Base-by-base conservation (phyloP, 2,888 invertebrate species). In the Eupsilia transversa region DNA sequence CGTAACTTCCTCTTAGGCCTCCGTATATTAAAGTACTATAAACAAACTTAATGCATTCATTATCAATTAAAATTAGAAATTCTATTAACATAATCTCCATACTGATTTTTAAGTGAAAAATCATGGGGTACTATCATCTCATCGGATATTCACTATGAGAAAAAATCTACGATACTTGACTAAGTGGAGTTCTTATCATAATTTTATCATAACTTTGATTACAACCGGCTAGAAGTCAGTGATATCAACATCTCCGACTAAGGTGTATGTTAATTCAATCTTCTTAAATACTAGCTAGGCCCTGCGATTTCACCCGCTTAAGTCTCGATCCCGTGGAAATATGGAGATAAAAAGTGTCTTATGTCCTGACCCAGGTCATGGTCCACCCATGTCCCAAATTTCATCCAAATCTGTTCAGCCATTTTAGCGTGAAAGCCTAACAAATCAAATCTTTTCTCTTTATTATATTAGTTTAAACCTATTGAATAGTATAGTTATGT, bases 21-120 rank as follows among this genome's bases (percentile, higher is more conserved):
- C 35, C 7, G 20, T 43, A 43, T 60, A 33, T 60, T 33, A 54
- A 69, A 78, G 7, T 14, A 41, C 23, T 6, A 66, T 73, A 75
- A 65, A 79, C 33, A 49, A 49, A 65, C 27, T 30, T 60, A 75
- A 76, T 52, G 49, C 46, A 80, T 66, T 61, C 4, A 66, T 60
- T 66, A 56, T 61, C 56, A 69, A 68, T 82, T 68, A 65, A 65
- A 69, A 75, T 75, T 64, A 68, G 57, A 68, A 75, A 65, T 69
- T 68, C 41, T 56, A 76, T 75, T 52, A 65, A 23, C 60, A 60
- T 49, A 60, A 79, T 79, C 68, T 82, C 54, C 77, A 79, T 82
- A 61, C 49, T 65, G 60, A 65, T 79, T 75, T 56, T 20, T 52
- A 68, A 68, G 46, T 64, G 60, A 79, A 79, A 49, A 69, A 69